Base-by-base conservation (phyloP, 2,888 invertebrate species). In the Scelioninae gen. 2 region DNA sequence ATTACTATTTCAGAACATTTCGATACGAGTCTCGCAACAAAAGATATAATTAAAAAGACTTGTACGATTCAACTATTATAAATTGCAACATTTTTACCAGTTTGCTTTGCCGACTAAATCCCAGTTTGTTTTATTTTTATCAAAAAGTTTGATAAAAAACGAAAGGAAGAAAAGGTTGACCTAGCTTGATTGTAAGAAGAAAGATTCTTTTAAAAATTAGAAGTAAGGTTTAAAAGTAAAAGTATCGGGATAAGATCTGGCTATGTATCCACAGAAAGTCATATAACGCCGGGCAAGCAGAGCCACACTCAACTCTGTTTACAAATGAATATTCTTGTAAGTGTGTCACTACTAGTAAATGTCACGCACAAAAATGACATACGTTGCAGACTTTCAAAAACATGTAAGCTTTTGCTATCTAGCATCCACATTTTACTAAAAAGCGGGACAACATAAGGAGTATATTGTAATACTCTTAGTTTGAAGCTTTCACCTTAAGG, bases 171-270 rank as follows among this genome's bases (percentile, higher is more conserved):
- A 46, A 11, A 69, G 50, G 63, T 58, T 68, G 68, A 68, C 63
- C 68, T n/a, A 68, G 73, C 73, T 73, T 19, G 57, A 63, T 52
- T 63, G 67, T 57, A 63, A 57, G 53, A 53, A 63, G 57, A 63
- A 63, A 73, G 73, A 73, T 73, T 69, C 68, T 73, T 68, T 69
- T 73, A 69, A 64, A 73, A 63, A 73, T 73, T 73, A 73, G 63
- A 52, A 69, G 73, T 53, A 70, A 35, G 50, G 70, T 74, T 74
- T 74, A 65, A 65, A 74, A 67, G 74, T 70, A 74, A 74, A 74
- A 70, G 70, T 74, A 65, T 67, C 71, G 60, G 68, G 71, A 75
- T 75, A 71, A 64, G 57, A 75, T 75, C 74, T 72, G 22, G 67
- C 68, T 72, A 52, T 71, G 71, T 48, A 48, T 39, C 60, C 53